Conservation (phyloP, 2,888 invertebrate genomes). For the Nematopogon swammerdamellus region DNA sequence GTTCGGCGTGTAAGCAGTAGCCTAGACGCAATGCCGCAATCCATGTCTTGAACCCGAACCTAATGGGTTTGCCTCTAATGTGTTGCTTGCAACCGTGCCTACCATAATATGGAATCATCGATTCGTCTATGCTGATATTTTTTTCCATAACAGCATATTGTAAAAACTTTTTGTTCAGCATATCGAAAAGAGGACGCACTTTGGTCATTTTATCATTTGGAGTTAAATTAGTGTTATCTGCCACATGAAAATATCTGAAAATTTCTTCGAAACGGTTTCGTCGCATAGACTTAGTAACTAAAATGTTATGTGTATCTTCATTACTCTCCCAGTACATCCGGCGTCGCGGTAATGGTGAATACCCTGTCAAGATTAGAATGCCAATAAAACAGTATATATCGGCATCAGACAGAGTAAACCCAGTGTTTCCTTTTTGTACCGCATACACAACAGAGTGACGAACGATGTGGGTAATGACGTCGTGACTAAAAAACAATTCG, state of each 20-base stretch:
- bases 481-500: conserved; percentile 6
- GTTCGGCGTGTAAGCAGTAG: conserved; percentile 17
- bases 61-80: conserved; percentile 18
- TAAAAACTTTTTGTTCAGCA: conserved; percentile 15
- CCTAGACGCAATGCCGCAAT: conserved; percentile 15
- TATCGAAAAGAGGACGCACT: conserved; percentile 16
- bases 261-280: conserved; percentile 18
- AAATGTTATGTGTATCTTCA: conserved; percentile 15
- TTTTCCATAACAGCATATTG: conserved; percentile 16
- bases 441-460: conserved; percentile 9
- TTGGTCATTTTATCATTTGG: conserved; percentile 17
- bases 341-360: conserved; percentile 13
- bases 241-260: conserved; percentile 17
- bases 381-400: conserved; percentile 15
- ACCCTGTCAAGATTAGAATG: conserved; percentile 18
- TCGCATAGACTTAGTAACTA: conserved; percentile 16
- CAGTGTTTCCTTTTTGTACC: conserved; percentile 10
- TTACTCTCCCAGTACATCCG: conserved; percentile 17
- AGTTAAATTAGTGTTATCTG: conserved; percentile 15
- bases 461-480: conserved; percentile 5
- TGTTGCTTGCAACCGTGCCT: conserved; percentile 19
- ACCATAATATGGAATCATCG: conserved; percentile 24
- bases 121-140: conserved; percentile 20
- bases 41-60: conserved; percentile 18
- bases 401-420: conserved; percentile 8